phyloP scores from a whole-genome alignment of 1,140 invertebrate genomes.

The Trichonephila clavipes region DNA sequence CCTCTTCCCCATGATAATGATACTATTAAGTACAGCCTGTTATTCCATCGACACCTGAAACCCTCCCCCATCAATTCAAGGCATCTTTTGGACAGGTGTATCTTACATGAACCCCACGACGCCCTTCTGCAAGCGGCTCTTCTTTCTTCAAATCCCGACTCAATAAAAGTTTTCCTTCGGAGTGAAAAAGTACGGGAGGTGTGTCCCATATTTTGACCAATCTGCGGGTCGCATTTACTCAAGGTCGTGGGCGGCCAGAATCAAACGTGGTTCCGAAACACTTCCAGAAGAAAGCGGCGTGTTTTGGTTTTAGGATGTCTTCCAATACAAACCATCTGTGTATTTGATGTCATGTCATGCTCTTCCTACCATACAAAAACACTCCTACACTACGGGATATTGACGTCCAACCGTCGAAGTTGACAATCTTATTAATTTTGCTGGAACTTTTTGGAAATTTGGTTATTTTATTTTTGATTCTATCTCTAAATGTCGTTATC shows the following conservation, averaged over 20 bases:
- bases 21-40: not conserved
- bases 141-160: not conserved
- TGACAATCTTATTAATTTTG: not conserved
- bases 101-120: not conserved
- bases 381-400: conserved; percentile 56
- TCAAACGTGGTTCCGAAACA: conserved; percentile 41
- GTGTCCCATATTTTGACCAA: conserved; percentile 74
- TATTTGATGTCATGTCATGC: conserved; percentile 26
- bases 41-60: not conserved
- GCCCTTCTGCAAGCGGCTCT: not conserved
- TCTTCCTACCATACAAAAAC: conserved; percentile 2
- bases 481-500: not conserved
- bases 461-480: not conserved
- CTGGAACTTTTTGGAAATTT: not conserved
- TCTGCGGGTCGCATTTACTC: conserved; percentile 30
- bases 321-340: conserved; percentile 68
- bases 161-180: not conserved
- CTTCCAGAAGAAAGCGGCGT: not conserved
- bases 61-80: not conserved
- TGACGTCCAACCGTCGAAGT: conserved; percentile 35
- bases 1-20: no score
- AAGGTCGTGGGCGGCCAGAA: conserved; percentile 69
- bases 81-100: not conserved
- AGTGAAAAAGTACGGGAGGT: conserved; percentile 36
- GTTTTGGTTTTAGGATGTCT: conserved; percentile 53